Conservation (phyloP, 2,888 invertebrate genomes). For the Sarcophaga subvicina region DNA sequence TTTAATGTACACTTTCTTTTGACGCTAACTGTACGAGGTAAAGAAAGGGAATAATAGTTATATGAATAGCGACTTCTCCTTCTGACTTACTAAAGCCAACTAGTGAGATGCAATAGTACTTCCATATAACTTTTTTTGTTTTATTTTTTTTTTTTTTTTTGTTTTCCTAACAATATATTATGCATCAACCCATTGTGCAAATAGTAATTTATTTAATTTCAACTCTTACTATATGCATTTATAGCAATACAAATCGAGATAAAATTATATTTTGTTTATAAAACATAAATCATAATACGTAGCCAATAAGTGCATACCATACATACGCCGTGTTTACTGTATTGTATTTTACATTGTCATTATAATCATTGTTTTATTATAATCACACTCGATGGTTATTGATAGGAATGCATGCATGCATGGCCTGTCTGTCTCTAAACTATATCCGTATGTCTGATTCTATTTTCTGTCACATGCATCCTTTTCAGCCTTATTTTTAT, state of each 20-base stretch:
- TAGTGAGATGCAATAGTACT: background rate
- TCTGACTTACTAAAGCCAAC: too few relatives aligned
- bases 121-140: too few relatives aligned
- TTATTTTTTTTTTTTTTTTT: too few relatives aligned
- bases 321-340: too few relatives aligned
- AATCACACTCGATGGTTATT: conserved; percentile 51
- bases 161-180: too few relatives aligned
- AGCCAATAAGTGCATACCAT: background rate
- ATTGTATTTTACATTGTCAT: background rate
- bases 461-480: background rate
- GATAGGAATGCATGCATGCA: conserved; percentile 14
- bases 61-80: too few relatives aligned
- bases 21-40: too few relatives aligned
- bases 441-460: background rate
- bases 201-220: background rate
- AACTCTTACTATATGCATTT: conserved; percentile 16
- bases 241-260: conserved; percentile 29
- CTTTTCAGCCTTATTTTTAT: background rate
- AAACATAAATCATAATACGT: conserved; percentile 48
- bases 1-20: too few relatives aligned
- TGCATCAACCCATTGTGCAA: background rate
- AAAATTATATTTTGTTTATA: conserved; percentile 58
- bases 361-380: conserved; percentile 26
- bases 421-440: background rate
- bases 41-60: too few relatives aligned